phyloP scores from a whole-genome alignment of 2,888 invertebrate species.

The Torymus texanus region DNA sequence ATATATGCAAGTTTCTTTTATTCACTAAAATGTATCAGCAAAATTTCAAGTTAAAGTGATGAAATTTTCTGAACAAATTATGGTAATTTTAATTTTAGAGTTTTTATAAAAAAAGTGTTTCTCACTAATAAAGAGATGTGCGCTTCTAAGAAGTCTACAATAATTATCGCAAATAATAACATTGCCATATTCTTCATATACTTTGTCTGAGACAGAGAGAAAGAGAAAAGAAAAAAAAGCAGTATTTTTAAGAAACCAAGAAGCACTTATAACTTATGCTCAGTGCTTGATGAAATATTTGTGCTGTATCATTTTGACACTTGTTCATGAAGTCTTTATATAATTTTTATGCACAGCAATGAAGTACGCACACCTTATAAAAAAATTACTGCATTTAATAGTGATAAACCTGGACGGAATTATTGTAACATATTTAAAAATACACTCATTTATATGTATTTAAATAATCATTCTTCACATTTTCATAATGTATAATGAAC shows the following conservation, averaged over 20 bases:
- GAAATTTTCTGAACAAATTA: background rate
- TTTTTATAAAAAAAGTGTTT: background rate
- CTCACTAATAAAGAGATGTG: constrained; percentile 8
- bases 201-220: constrained; percentile 20
- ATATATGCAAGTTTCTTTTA: constrained; percentile 1
- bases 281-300: constrained; percentile 8
- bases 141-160: constrained; percentile 7
- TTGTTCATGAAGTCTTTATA: background rate
- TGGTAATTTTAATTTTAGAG: background rate
- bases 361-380: background rate
- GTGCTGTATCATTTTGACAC: background rate
- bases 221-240: background rate
- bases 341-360: constrained; percentile 19
- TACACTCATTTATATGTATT: background rate
- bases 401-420: constrained; percentile 14
- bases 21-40: background rate
- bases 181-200: constrained; percentile 39
- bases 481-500: constrained; percentile 41
- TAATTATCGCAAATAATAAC: constrained; percentile 11
- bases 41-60: background rate
- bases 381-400: constrained; percentile 9
- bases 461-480: constrained; percentile 3
- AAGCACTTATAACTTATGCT: background rate
- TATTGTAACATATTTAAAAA: constrained; percentile 16
- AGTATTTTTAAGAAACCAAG: constrained; percentile 1